Base-by-base conservation (phyloP, 1,140 invertebrate genomes). In the Thereuonema tuberculata region DNA sequence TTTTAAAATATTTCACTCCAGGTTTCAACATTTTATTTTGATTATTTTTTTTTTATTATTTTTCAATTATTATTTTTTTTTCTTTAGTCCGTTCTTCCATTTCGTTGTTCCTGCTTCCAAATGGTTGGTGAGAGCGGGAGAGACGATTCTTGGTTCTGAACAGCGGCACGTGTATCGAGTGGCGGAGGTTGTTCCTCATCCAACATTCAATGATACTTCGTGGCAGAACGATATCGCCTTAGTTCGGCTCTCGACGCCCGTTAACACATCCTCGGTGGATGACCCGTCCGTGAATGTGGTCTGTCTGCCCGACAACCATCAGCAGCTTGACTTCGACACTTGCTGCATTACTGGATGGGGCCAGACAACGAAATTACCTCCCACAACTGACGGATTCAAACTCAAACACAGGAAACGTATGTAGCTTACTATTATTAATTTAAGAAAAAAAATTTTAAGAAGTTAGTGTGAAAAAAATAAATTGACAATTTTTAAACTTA, bases 211-310 rank as follows among this genome's bases (percentile, higher is more conserved):
- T 2, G 0, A 1, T 0, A 29, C 23, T 3, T 71, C 53, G 0
- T 60, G 71, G 24, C 64, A 76, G 61, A 78, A 83, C 63, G 85
- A 88, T 64, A 78, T 87, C 2, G 80, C 79, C 0, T 66, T 89
- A 1, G 27, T 86, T 0, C 72, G 68, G 37, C 68, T 81, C 0
- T 43, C 56, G 1, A 60, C 65, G 0, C 61, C 65, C 0, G 81
- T 86, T 1, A 56, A 46, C 2, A 84, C 77, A 63, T 77, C 68
- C 31, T n/a, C n/a, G n/a, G n/a, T n/a, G n/a, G 67, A 71, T 0
- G 62, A 70, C 48, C 78, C 86, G 21, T 78, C 70, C 48, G 78
- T 86, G 21, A 78, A 78, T 0, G 81, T 82, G 0, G 80, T 76
- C 20, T 87, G 85, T 71, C 66, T 87, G 29, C 84, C 84, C 1